phyloP scores from a whole-genome alignment of 1,140 invertebrate species.

The Diprion similis region DNA sequence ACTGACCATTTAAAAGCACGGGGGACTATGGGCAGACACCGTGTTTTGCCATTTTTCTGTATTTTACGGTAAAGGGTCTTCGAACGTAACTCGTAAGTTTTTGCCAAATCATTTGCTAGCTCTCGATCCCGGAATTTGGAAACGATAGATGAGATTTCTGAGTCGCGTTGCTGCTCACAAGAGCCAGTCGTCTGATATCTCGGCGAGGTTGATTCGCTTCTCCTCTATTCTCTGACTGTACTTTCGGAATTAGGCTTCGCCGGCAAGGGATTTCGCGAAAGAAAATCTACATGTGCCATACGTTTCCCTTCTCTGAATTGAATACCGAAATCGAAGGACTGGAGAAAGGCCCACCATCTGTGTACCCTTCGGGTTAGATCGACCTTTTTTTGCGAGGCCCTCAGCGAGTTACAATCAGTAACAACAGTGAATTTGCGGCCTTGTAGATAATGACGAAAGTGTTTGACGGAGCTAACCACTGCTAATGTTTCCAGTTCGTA shows the following conservation, averaged over 20 bases:
- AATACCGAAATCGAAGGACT: conserved; percentile 40
- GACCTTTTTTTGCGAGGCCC: conserved; percentile 40
- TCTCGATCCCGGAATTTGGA: conserved; percentile 23
- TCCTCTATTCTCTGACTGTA: too few relatives aligned
- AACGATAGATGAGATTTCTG: conserved; percentile 26
- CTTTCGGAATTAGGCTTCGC: not conserved
- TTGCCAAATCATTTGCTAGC: conserved; percentile 27
- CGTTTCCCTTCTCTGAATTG: conserved; percentile 22
- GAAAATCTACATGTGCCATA: conserved; percentile 28
- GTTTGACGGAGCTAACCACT: conserved; percentile 39
- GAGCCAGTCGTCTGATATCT: conserved; percentile 32
- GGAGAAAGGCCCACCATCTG: conserved; percentile 47
- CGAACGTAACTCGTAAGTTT: conserved; percentile 35
- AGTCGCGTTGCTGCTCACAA: conserved; percentile 30
- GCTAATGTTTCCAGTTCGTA: conserved; percentile 48
- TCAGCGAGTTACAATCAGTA: conserved; percentile 45
- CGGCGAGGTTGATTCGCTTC: conserved; percentile 31
- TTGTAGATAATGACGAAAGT: conserved; percentile 47
- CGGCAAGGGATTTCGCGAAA: conserved; percentile 26
- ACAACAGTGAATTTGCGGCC: conserved; percentile 28
- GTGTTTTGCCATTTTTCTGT: conserved; percentile 28
- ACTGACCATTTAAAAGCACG: conserved; percentile 40
- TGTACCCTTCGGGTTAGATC: conserved; percentile 45
- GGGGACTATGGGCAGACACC: conserved; percentile 43
- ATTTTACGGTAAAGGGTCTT: conserved; percentile 36